Evolutionary conservation across 2,888 invertebrate species (phyloP).

Genomic region (Epiblema foenella): DNA sequence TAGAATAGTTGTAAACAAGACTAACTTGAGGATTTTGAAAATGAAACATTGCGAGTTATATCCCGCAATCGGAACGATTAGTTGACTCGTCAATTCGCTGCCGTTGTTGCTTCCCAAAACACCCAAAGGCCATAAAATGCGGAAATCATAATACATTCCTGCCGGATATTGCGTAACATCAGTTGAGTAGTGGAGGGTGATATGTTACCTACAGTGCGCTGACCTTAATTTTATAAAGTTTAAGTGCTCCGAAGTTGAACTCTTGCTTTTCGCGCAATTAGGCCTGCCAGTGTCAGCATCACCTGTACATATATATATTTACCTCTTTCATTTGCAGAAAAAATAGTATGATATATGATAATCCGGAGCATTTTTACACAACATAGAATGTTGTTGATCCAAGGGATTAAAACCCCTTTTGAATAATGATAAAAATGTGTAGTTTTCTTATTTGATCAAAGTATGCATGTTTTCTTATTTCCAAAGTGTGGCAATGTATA

Average conservation of each 20-base stretch:
- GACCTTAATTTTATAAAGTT: not conserved
- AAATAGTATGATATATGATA: not conserved
- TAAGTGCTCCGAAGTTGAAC: not conserved
- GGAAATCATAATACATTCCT: slow-evolving; percentile 78
- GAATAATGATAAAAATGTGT: not conserved
- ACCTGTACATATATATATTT: no score
- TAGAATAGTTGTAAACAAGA: no score
- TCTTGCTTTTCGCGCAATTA: not conserved
- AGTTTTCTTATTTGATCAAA: slow-evolving; percentile 12
- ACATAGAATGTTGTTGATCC: not conserved
- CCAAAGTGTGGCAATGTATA: slow-evolving; percentile 5
- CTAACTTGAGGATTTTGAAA: not conserved
- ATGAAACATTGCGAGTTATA: no score
- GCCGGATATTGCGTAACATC: slow-evolving; percentile 75
- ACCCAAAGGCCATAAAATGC: slow-evolving; percentile 67
- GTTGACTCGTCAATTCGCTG: slow-evolving; percentile 49
- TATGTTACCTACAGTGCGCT: slow-evolving; percentile 22
- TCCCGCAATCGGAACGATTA: slow-evolving; percentile 48
- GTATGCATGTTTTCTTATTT: slow-evolving; percentile 16
- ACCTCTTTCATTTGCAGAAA: not conserved
- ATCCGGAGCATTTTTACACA: not conserved
- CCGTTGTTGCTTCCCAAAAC: slow-evolving; percentile 57
- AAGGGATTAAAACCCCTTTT: not conserved
- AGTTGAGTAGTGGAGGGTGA: not conserved
- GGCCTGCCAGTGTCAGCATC: not conserved